These are phyloP conservation scores for Cryptophagus acutangulus DNA, from an alignment of 2,888 invertebrate species.

Conservation along the genomic window DNA sequence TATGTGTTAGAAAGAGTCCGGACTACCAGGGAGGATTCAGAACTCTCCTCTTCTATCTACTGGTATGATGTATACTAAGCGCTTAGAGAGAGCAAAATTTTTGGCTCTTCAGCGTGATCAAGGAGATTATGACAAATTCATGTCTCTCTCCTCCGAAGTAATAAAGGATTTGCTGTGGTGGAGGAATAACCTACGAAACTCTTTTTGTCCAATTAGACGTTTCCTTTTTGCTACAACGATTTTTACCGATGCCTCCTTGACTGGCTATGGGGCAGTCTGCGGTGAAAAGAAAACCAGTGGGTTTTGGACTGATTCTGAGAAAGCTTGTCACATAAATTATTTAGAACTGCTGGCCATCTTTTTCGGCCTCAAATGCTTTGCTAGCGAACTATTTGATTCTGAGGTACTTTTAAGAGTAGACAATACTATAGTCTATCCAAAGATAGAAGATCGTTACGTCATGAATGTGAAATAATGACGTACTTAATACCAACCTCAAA, in stretches of 20 bases:
- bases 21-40: too few species aligned
- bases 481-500: too few species aligned
- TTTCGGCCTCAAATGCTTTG: slow-evolving; percentile 24
- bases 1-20: too few species aligned
- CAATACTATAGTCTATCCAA: too few species aligned
- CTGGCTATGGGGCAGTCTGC: slow-evolving; percentile 25
- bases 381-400: slow-evolving; percentile 13
- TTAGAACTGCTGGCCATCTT: slow-evolving; percentile 26
- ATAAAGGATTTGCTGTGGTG: slow-evolving; percentile 18
- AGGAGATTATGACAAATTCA: slow-evolving; percentile 7
- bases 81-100: slow-evolving; percentile 10
- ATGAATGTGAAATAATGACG: too few species aligned
- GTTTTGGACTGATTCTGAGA: slow-evolving; percentile 19
- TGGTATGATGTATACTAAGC: slow-evolving; percentile 12
- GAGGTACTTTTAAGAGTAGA: slow-evolving; percentile 23
- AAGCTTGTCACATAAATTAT: slow-evolving; percentile 20
- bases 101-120: slow-evolving; percentile 3
- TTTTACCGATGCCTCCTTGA: slow-evolving; percentile 26
- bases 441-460: too few species aligned
- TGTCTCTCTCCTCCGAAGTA: slow-evolving; percentile 1
- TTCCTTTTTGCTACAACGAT: slow-evolving; percentile 20
- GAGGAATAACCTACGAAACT: slow-evolving; percentile 9
- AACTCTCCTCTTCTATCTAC: too few species aligned
- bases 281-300: slow-evolving; percentile 15
- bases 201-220: slow-evolving; percentile 5